These are phyloP conservation scores for Hirtodrosophila histrioides DNA, from an alignment of 2,888 invertebrate species.

Conservation along the genomic window DNA sequence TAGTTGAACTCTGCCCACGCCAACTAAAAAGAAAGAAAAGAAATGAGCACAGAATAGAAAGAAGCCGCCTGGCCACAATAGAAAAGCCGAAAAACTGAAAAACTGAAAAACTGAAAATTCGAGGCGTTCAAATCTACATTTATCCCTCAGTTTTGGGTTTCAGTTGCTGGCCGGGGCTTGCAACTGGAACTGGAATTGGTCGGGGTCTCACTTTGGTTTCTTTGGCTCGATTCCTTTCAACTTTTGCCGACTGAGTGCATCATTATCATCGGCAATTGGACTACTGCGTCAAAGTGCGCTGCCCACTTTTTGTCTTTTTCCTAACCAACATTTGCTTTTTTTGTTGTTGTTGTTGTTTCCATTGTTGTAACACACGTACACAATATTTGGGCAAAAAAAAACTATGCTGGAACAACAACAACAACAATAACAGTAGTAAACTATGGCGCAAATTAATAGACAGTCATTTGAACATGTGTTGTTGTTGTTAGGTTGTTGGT, in stretches of 20 bases:
- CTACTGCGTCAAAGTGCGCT: slow-evolving; percentile 78
- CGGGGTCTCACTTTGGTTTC: slow-evolving; percentile 36
- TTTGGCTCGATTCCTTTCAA: slow-evolving; percentile 65
- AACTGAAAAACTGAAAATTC: slow-evolving; percentile 48
- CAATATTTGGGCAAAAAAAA: slow-evolving; percentile 68
- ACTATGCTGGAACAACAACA: slow-evolving; percentile 27
- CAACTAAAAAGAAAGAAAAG: slow-evolving; percentile 28
- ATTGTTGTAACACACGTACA: slow-evolving; percentile 59
- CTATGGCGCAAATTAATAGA: slow-evolving; percentile 72
- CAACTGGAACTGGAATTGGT: slow-evolving; percentile 30
- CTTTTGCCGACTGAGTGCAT: slow-evolving; percentile 80
- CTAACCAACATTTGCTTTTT: neutral
- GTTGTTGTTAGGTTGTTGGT: slow-evolving; percentile 35
- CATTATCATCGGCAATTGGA: slow-evolving; percentile 82
- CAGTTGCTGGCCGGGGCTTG: slow-evolving; percentile 12
- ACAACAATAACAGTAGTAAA: slow-evolving; percentile 52
- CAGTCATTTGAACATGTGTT: slow-evolving; percentile 69
- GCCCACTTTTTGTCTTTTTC: slow-evolving; percentile 50
- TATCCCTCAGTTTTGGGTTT: slow-evolving; percentile 52
- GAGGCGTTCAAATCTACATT: slow-evolving; percentile 81
- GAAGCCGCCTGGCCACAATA: slow-evolving; percentile 56
- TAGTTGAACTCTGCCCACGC: slow-evolving; percentile 70
- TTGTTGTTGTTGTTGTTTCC: slow-evolving; percentile 36
- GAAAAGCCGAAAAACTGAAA: slow-evolving; percentile 49
- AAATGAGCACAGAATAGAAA: slow-evolving; percentile 20